Evolutionary conservation across 2,888 invertebrate species (phyloP).

Genomic region (Ectropis crepuscularia): DNA sequence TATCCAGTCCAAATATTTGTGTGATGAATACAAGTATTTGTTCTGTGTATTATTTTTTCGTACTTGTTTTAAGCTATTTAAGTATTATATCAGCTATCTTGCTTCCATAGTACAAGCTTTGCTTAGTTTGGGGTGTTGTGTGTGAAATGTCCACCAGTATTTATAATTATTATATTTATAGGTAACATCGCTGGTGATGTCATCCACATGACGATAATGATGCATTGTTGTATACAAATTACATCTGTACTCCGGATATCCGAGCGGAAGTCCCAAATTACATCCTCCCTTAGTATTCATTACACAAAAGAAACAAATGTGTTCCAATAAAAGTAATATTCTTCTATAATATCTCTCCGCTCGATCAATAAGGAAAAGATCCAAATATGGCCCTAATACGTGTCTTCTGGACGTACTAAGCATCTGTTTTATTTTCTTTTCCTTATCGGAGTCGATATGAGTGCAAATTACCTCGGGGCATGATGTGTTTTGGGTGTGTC

Average conservation of each 20-base stretch:
- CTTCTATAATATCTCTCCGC: conserved; percentile 15
- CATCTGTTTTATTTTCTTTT: conserved; percentile 23
- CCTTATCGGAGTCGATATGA: conserved; percentile 16
- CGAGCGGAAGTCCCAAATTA: neutral
- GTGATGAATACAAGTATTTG: too few species aligned
- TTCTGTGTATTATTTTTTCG: too few species aligned
- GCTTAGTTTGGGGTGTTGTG: too few species aligned
- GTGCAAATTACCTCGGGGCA: conserved; percentile 5
- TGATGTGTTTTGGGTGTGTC: neutral
- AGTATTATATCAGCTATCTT: too few species aligned
- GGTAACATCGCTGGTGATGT: too few species aligned
- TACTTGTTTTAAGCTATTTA: too few species aligned
- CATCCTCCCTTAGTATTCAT: conserved; percentile 20
- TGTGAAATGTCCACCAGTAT: too few species aligned
- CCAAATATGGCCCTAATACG: conserved; percentile 24
- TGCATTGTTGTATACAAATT: too few species aligned
- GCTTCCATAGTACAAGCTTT: too few species aligned
- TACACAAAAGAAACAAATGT: conserved; percentile 11
- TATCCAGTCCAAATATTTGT: too few species aligned
- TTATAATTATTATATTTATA: too few species aligned
- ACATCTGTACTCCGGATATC: too few species aligned
- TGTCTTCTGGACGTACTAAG: conserved; percentile 24
- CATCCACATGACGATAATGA: neutral
- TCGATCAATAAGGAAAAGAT: conserved; percentile 19
- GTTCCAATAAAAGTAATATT: conserved; percentile 19